phyloP scores from a whole-genome alignment of 1,140 invertebrate genomes.

The Drosophila asahinai region DNA sequence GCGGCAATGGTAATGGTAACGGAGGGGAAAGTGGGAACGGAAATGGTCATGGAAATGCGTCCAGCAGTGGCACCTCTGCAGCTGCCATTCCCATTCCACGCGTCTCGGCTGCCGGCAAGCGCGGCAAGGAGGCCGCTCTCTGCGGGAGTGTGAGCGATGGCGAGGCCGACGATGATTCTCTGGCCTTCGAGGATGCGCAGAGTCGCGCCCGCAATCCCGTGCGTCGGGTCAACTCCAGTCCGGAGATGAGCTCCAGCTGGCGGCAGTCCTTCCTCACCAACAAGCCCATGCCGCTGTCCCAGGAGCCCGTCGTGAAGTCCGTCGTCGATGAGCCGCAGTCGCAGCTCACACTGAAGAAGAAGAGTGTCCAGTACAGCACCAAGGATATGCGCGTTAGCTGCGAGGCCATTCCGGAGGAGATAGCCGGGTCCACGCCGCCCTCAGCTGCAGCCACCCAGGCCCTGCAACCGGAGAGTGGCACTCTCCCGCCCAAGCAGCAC shows the following conservation, averaged over 20 bases:
- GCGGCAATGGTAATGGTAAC: constrained; percentile 30
- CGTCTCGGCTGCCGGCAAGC: constrained; percentile 54
- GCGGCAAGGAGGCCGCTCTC: constrained; percentile 70
- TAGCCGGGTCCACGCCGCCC: constrained; percentile 86
- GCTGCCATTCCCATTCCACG: constrained; percentile 80
- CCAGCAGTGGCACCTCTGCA: constrained; percentile 54
- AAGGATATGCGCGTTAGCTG: constrained; percentile 90
- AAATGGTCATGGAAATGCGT: constrained; percentile 26
- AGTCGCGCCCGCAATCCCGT: constrained; percentile 91
- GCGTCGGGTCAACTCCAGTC: constrained; percentile 94
- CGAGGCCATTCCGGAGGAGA: constrained; percentile 96
- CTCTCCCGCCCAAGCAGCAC: constrained; percentile 78
- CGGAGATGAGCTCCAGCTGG: constrained; percentile 95
- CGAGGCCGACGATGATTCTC: constrained; percentile 87
- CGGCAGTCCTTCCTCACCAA: constrained; percentile 87
- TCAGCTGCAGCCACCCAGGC: constrained; percentile 7
- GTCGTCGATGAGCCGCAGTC: constrained; percentile 81
- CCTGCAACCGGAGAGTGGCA: constrained; percentile 43
- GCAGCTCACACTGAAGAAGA: constrained; percentile 86
- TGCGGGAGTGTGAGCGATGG: constrained; percentile 86
- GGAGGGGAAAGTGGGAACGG: constrained; percentile 27
- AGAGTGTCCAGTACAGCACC: constrained; percentile 85
- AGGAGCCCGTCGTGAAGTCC: constrained; percentile 50
- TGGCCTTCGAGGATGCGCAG: constrained; percentile 84
- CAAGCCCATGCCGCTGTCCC: constrained; percentile 70